Evolutionary conservation across 2,113 vertebrate genomes (phyloP).

Genomic region (Trichomycterus rosablanca): DNA sequence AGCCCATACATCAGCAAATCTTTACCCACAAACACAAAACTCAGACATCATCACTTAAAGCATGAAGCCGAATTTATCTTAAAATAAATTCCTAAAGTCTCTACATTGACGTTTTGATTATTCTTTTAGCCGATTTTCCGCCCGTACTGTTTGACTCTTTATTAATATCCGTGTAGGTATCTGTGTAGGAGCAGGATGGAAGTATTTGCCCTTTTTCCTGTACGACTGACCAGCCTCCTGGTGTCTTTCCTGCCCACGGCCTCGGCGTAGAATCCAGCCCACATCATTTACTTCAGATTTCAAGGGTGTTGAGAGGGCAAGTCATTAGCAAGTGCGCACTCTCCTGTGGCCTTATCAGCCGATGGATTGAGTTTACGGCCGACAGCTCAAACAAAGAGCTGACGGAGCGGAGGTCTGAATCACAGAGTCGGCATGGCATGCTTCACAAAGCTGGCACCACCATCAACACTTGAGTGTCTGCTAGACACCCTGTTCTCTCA

Average conservation of each 20-base stretch:
- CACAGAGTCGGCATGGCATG: constrained; percentile 14
- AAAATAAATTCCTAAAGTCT: no score
- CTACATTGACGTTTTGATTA: no score
- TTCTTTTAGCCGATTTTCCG: no score
- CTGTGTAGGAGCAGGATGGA: background rate
- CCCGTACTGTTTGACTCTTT: constrained; percentile 8
- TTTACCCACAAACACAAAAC: no score
- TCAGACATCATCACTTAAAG: no score
- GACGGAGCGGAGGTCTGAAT: constrained; percentile 11
- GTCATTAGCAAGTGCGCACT: constrained; percentile 41
- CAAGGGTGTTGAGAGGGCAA: constrained; percentile 45
- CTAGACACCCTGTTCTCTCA: constrained; percentile 14
- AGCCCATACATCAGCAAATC: no score
- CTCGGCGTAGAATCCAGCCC: constrained; percentile 16
- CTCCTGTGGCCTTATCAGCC: constrained; percentile 42
- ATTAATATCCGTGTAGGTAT: constrained; percentile 33
- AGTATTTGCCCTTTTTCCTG: constrained; percentile 13
- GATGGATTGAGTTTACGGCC: constrained; percentile 30
- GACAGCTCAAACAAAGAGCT: constrained; percentile 21
- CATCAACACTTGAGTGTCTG: constrained; percentile 26
- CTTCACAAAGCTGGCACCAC: constrained; percentile 5
- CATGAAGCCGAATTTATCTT: no score
- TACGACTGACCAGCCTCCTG: constrained; percentile 1
- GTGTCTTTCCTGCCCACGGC: constrained; percentile 13
- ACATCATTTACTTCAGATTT: constrained; percentile 40